Evolutionary conservation across 2,113 vertebrate genomes (phyloP), one percentile per base, ranked within the genome.

Genomic region (Peromyscus leucopus): DNA sequence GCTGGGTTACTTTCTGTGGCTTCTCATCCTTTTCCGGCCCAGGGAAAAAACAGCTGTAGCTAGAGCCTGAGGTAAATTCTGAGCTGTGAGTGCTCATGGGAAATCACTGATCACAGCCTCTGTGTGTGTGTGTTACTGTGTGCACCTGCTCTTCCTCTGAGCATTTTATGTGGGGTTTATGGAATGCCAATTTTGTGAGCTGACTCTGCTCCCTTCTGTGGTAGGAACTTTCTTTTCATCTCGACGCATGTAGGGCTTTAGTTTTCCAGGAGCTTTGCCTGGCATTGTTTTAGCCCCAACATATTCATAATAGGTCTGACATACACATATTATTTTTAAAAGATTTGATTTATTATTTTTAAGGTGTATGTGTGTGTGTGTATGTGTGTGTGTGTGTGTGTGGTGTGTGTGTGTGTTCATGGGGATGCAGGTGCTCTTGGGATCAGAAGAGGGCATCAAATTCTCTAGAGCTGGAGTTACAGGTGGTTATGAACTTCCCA

Each of bases 251-350:
- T 28, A 51, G 31, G 24, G 51, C 51, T 51, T 51, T 51, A 51
- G 31, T 89, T 93, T 95, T 84, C 67, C 67, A 79, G 79, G 36
- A 16, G 33, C 59, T 93, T 97, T 87, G 26, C 72, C 42, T 90
- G 10, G 0, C 61, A 10, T 46, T 82, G 57, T 79, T 71, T 83
- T 55, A 59, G 63, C 16, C 26, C 67, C 26, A 67, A 46, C 59
- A 94, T 31, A 8, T 46, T 89, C 69, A 80, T 79, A 61, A 2
- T 74, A 48, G 65, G 46, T 69, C 26, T 75, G 39, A 42, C 6
- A 33, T 12, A 86, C 16, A 36, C 42, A 51, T 22, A 67, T 19
- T 57, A 6, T 42, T 84, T 63, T 42, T 17, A 2, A 84, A 63
- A 67, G 59, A 42, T 65, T 46, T 46, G 26, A 83, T 39, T 83